These are phyloP conservation scores for Carposina sasakii DNA, from an alignment of 1,140 invertebrate genomes.

Conservation along the genomic window DNA sequence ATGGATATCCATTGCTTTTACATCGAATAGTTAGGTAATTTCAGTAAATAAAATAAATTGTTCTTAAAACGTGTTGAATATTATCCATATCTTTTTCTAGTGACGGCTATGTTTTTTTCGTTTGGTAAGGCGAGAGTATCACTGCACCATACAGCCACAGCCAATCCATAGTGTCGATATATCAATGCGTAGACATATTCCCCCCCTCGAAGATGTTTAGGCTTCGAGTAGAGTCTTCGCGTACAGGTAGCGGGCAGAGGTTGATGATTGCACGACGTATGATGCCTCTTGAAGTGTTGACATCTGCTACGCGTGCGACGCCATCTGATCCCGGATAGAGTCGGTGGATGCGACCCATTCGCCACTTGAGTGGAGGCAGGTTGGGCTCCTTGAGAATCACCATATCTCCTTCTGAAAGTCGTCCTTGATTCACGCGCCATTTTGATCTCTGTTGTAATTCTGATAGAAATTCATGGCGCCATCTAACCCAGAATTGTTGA, in stretches of 20 bases:
- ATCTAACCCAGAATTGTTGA: conserved; percentile 38
- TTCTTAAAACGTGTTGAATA: too few species aligned
- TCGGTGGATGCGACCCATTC: conserved; percentile 19
- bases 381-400: conserved; percentile 50
- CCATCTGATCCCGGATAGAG: conserved; percentile 22
- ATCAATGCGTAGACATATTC: too few species aligned
- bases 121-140: too few species aligned
- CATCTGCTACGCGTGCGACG: conserved; percentile 20
- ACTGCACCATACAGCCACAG: too few species aligned
- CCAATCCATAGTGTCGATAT: too few species aligned
- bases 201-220: neutral
- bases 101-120: too few species aligned
- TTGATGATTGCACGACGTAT: neutral
- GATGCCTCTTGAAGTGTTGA: conserved; percentile 16
- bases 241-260: neutral
- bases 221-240: neutral
- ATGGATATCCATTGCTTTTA: too few species aligned
- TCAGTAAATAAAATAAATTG: too few species aligned
- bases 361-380: conserved; percentile 42
- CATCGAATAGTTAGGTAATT: too few species aligned
- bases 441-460: conserved; percentile 34
- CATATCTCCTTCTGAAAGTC: conserved; percentile 32
- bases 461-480: conserved; percentile 30
- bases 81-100: too few species aligned
- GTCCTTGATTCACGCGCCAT: conserved; percentile 23